phyloP scores from a whole-genome alignment of 2,797 vertebrate species.

The Sebastes itinus region DNA sequence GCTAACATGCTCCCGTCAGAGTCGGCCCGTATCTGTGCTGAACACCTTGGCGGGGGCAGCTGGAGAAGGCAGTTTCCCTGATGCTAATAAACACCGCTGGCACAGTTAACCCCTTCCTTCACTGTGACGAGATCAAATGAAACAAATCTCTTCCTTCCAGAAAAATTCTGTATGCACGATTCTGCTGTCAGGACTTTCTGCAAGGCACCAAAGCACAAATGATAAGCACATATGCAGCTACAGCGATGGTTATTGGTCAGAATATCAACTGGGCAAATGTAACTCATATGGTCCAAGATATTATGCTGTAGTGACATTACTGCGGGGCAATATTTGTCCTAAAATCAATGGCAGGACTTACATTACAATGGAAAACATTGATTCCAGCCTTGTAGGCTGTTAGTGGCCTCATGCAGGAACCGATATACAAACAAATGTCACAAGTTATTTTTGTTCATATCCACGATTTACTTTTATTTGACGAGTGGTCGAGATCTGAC shows the following conservation, averaged over 20 bases:
- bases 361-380: conserved; percentile 41
- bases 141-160: conserved; percentile 27
- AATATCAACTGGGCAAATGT: neutral
- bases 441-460: neutral
- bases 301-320: neutral
- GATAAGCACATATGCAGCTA: neutral
- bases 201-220: neutral
- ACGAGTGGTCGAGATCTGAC: neutral
- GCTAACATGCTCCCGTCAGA: conserved; percentile 36
- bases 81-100: conserved; percentile 28
- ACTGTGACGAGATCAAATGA: conserved; percentile 33
- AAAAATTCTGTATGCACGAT: neutral
- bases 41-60: conserved; percentile 50
- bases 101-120: conserved; percentile 33
- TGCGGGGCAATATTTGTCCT: neutral
- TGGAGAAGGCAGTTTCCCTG: conserved; percentile 31
- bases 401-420: neutral
- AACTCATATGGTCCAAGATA: neutral
- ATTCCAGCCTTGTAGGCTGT: neutral
- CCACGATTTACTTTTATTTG: neutral
- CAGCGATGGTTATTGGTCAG: neutral
- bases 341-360: conserved; percentile 9
- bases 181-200: conserved; percentile 18
- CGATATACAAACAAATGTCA: neutral
- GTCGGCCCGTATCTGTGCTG: conserved; percentile 46